Evolutionary conservation across 2,888 invertebrate species (phyloP).

Genomic region (Synanthedon vespiformis): DNA sequence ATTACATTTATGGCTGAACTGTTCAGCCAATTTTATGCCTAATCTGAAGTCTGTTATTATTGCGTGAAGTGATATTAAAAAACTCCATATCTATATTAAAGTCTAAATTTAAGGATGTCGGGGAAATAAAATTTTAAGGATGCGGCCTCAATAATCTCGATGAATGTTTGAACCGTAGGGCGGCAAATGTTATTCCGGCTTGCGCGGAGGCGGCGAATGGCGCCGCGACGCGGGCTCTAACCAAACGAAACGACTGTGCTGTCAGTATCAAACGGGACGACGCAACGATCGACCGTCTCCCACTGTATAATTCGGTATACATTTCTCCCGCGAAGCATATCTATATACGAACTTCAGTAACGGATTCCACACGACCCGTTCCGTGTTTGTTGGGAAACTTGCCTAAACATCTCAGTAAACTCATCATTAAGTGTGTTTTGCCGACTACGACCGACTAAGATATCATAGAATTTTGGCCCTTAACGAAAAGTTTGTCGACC

Average conservation of each 20-base stretch:
- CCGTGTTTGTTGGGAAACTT: neutral
- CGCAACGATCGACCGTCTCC: slow-evolving; percentile 57
- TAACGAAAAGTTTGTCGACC: slow-evolving; percentile 58
- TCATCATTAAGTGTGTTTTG: neutral
- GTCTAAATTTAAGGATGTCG: too few relatives aligned
- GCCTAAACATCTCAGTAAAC: slow-evolving; percentile 1
- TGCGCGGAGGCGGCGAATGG: slow-evolving; percentile 58
- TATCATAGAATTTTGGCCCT: slow-evolving; percentile 16
- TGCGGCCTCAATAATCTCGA: too few relatives aligned
- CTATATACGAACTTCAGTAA: slow-evolving; percentile 50
- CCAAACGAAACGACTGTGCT: slow-evolving; percentile 17
- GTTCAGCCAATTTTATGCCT: too few relatives aligned
- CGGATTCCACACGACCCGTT: slow-evolving; percentile 29
- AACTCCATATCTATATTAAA: too few relatives aligned
- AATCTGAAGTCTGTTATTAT: too few relatives aligned
- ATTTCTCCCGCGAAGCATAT: slow-evolving; percentile 41
- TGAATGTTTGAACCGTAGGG: slow-evolving; percentile 26
- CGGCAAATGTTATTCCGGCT: slow-evolving; percentile 18
- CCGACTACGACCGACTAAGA: slow-evolving; percentile 2
- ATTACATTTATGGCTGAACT: too few relatives aligned
- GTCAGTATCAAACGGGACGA: slow-evolving; percentile 58
- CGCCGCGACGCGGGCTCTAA: slow-evolving; percentile 35
- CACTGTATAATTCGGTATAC: slow-evolving; percentile 36
- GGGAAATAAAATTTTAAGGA: too few relatives aligned
- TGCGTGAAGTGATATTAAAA: too few relatives aligned